Evolutionary conservation across 1,140 invertebrate genomes (phyloP).

Genomic region (Rhynchophorus ferrugineus): DNA sequence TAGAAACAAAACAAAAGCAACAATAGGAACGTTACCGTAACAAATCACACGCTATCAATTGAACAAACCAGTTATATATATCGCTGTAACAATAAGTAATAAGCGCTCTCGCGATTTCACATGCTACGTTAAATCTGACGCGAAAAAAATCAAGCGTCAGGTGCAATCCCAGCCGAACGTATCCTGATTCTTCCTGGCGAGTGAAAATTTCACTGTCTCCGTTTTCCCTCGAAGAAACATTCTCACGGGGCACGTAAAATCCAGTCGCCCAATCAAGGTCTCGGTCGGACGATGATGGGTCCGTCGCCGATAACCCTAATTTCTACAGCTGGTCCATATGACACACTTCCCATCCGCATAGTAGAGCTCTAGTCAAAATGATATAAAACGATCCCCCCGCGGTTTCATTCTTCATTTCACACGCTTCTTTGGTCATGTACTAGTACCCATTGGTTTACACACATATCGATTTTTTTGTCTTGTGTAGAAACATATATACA

Average conservation of each 20-base stretch:
- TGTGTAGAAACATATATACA: conserved; percentile 7
- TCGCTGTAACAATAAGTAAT: no score
- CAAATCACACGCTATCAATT: no score
- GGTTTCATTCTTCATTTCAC: conserved; percentile 34
- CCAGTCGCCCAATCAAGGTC: conserved; percentile 23
- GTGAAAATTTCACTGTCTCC: conserved; percentile 24
- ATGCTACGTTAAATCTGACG: no score
- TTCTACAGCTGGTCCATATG: conserved; percentile 40
- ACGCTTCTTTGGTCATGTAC: conserved; percentile 38
- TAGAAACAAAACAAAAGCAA: no score
- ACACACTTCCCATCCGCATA: conserved; percentile 34
- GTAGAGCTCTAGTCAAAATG: conserved; percentile 17
- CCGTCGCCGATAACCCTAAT: conserved; percentile 35
- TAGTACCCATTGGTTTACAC: conserved; percentile 9
- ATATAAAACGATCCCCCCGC: conserved; percentile 39
- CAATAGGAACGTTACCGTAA: no score
- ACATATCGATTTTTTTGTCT: conserved; percentile 8
- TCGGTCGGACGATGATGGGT: conserved; percentile 4
- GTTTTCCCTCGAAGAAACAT: conserved; percentile 10
- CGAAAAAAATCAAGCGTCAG: neutral
- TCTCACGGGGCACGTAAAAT: conserved; percentile 20
- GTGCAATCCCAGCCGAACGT: conserved; percentile 10
- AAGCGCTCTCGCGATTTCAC: no score
- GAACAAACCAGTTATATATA: no score
- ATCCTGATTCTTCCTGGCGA: conserved; percentile 7